phyloP scores from a whole-genome alignment of 2,797 vertebrate genomes.

The Tauraco hartlaubi region DNA sequence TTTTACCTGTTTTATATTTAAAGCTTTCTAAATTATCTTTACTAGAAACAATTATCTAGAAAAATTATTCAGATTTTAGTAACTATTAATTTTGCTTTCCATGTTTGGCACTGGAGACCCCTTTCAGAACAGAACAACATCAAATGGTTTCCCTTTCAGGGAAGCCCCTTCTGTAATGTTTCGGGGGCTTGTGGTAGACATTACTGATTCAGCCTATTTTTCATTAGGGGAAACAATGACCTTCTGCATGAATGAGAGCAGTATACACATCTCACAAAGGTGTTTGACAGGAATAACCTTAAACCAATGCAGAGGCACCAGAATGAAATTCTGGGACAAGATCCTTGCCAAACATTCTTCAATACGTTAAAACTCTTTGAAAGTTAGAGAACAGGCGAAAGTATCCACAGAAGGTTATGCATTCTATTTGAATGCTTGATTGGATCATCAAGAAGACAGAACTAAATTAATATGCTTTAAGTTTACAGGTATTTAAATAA shows the following conservation, averaged over 20 bases:
- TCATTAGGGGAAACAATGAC: not conserved
- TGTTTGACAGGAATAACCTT: not conserved
- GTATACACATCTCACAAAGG: rapidly evolving
- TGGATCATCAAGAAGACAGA: not conserved
- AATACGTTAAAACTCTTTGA: not conserved
- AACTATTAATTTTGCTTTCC: not conserved
- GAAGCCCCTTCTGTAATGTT: not conserved
- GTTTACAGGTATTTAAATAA: not conserved
- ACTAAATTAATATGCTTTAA: not conserved
- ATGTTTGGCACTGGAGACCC: not conserved
- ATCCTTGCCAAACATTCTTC: not conserved
- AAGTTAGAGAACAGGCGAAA: not conserved
- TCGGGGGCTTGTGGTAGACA: not conserved
- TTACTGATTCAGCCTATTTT: not conserved
- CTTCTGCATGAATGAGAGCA: not conserved
- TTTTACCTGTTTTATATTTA: not conserved
- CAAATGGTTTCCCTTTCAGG: not conserved
- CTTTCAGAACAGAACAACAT: not conserved
- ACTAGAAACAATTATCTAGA: not conserved
- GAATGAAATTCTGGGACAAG: not conserved
- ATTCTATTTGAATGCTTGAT: not conserved
- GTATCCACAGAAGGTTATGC: not conserved
- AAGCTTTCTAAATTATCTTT: not conserved
- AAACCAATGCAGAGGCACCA: not conserved
- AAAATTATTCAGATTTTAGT: not conserved